Percentiles rank a stretch among this genome's conserved stretches.
Evolutionary conservation across 2,888 invertebrate species (phyloP).

Genomic region (Gymnosoma rotundatum): DNA sequence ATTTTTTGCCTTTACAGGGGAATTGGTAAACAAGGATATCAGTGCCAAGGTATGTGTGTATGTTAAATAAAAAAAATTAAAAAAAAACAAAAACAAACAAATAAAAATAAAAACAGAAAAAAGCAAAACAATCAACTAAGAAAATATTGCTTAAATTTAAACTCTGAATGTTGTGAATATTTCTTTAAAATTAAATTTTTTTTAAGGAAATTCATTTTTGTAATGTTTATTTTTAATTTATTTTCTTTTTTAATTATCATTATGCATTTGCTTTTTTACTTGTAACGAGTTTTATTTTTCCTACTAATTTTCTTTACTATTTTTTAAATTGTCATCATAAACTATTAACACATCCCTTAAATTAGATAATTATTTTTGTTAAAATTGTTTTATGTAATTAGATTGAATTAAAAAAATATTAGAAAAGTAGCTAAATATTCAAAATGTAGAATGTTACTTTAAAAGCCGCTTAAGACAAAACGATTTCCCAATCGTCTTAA

Average conservation of each 20-base stretch:
- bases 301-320: slow-evolving; percentile 46
- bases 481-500: too few relatives aligned
- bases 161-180: slow-evolving; percentile 60
- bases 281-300: slow-evolving; percentile 40
- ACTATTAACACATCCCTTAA: slow-evolving; percentile 25
- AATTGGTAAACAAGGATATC: slow-evolving; percentile 98
- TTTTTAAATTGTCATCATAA: slow-evolving; percentile 12
- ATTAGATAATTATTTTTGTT: slow-evolving; percentile 14
- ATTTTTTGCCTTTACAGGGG: slow-evolving; percentile 90
- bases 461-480: too few relatives aligned
- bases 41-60: slow-evolving; percentile 93
- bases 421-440: not conserved
- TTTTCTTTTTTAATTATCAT: slow-evolving; percentile 47
- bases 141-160: slow-evolving; percentile 44
- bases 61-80: slow-evolving; percentile 65
- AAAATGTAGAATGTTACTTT: not conserved
- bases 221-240: slow-evolving; percentile 46
- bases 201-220: slow-evolving; percentile 43
- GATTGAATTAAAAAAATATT: not conserved
- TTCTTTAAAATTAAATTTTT: slow-evolving; percentile 29
- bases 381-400: slow-evolving; percentile 18
- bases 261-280: slow-evolving; percentile 49
- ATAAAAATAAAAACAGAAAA: slow-evolving; percentile 6
- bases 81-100: too few relatives aligned
- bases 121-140: slow-evolving; percentile 39